Percentiles rank a stretch among this genome's conserved stretches.
Conservation (phyloP, 2,888 invertebrate species). For the Scrobipalpa costella region DNA sequence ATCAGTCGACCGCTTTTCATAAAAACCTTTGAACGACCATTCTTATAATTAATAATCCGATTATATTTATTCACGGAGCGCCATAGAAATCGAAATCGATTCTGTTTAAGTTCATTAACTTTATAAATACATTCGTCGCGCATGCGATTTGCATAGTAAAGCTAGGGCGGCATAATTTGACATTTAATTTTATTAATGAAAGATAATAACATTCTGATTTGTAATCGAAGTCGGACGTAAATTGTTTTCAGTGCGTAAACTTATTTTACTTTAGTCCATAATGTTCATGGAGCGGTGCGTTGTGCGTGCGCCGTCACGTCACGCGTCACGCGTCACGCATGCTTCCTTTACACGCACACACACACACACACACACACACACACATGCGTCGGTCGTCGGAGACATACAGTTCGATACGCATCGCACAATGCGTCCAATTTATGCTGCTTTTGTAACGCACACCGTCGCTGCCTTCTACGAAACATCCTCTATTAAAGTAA, state of each 20-base stretch:
- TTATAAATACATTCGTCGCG: conserved; percentile 11
- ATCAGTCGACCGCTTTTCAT: neutral
- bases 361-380: neutral
- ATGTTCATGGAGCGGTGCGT: neutral
- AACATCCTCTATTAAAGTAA: conserved; percentile 19
- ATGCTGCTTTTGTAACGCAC: conserved; percentile 8
- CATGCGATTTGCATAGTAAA: conserved; percentile 12
- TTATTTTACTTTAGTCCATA: neutral
- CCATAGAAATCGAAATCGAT: conserved; percentile 7
- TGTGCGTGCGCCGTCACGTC: neutral
- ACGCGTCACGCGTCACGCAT: conserved; percentile 14
- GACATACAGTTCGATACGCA: conserved; percentile 14
- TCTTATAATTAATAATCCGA: neutral
- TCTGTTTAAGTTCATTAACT: conserved; percentile 12
- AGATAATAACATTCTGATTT: conserved; percentile 3
- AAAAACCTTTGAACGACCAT: neutral
- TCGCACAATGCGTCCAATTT: conserved; percentile 12
- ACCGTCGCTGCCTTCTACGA: conserved; percentile 13
- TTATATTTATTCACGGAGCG: neutral
- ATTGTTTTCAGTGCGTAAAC: neutral
- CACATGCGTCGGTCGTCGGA: neutral
- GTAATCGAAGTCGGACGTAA: conserved; percentile 9
- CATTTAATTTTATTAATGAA: conserved; percentile 13
- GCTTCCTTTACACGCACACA: neutral
- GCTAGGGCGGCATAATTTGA: conserved; percentile 15